These are phyloP conservation scores for Incurvaria masculella DNA, from an alignment of 2,888 invertebrate genomes.

Conservation along the genomic window DNA sequence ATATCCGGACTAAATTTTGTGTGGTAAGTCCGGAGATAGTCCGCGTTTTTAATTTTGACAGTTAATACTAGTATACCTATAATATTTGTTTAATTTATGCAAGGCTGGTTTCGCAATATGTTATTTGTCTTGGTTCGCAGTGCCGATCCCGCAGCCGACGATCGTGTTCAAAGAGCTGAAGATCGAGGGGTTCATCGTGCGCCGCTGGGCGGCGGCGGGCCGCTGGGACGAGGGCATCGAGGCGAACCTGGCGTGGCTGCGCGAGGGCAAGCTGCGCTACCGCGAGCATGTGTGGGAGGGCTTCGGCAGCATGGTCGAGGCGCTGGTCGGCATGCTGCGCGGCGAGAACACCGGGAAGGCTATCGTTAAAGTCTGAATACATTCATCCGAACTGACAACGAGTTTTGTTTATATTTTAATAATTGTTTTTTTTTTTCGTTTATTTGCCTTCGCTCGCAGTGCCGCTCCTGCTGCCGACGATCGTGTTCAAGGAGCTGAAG, in stretches of 20 bases:
- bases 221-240: constrained; percentile 57
- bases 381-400: too few relatives aligned
- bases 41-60: too few relatives aligned
- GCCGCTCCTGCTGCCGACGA: constrained; percentile 44
- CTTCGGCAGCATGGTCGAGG: constrained; percentile 62
- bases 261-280: constrained; percentile 63
- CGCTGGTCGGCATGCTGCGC: constrained; percentile 58
- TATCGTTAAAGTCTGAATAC: constrained; percentile 57
- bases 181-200: constrained; percentile 60
- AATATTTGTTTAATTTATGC: constrained; percentile 12
- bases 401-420: too few relatives aligned
- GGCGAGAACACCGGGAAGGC: constrained; percentile 68
- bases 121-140: constrained; percentile 26
- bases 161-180: constrained; percentile 57
- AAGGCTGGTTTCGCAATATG: constrained; percentile 15
- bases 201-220: constrained; percentile 43
- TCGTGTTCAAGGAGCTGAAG: constrained; percentile 57
- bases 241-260: constrained; percentile 60
- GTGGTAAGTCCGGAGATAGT: too few relatives aligned
- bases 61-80: background rate
- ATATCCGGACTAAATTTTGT: too few relatives aligned
- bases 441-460: too few relatives aligned
- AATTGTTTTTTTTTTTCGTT: too few relatives aligned
- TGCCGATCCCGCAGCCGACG: constrained; percentile 43
- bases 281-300: constrained; percentile 63